Evolutionary conservation across 2,888 invertebrate species (phyloP).

Genomic region (Antitype chi): DNA sequence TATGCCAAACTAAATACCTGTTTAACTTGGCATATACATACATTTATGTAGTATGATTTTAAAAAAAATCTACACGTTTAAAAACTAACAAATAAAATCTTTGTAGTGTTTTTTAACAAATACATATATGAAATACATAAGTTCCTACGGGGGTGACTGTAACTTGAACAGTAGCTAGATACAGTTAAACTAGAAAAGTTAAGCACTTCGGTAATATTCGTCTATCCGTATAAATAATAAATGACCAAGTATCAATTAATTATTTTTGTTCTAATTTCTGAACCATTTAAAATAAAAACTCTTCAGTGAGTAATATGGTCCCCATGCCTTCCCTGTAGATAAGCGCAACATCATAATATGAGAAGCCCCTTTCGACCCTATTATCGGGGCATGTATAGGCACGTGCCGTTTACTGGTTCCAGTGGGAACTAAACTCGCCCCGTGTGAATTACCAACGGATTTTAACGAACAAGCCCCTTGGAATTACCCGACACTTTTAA

Average conservation of each 20-base stretch:
- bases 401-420: constrained; percentile 15
- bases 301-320: neutral
- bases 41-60: too few species aligned
- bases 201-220: too few species aligned
- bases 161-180: too few species aligned
- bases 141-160: neutral
- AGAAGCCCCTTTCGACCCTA: neutral
- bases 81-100: neutral
- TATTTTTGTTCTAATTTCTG: too few species aligned
- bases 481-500: neutral
- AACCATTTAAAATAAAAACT: neutral
- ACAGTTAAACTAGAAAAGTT: too few species aligned
- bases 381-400: neutral
- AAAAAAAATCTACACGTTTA: neutral
- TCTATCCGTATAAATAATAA: neutral
- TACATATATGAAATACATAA: neutral
- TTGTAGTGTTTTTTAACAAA: neutral
- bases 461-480: neutral
- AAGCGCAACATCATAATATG: neutral
- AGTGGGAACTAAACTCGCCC: constrained; percentile 26
- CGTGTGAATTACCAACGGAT: constrained; percentile 45
- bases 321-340: neutral
- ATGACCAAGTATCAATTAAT: neutral
- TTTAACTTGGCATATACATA: neutral
- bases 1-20: too few species aligned